Percentiles rank a stretch among this genome's conserved stretches.
These are phyloP conservation scores for Samia ricini DNA, from an alignment of 1,140 invertebrate species.

Conservation along the genomic window DNA sequence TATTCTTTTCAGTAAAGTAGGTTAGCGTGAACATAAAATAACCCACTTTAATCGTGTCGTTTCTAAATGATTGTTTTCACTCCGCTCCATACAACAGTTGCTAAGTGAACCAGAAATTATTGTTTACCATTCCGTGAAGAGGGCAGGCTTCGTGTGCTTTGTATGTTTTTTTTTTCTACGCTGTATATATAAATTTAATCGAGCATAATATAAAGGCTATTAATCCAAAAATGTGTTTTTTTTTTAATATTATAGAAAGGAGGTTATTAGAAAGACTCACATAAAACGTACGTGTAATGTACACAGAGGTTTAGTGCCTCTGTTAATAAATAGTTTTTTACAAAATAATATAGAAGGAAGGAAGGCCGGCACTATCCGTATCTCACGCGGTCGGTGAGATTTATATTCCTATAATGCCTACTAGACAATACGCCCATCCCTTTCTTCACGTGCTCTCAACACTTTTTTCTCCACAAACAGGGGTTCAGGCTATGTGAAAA, in stretches of 20 bases:
- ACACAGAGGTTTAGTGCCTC: no score
- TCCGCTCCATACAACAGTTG: slow-evolving; percentile 24
- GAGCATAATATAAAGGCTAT: slow-evolving; percentile 2
- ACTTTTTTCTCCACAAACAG: slow-evolving; percentile 18
- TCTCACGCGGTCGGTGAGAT: slow-evolving; percentile 23
- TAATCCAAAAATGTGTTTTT: not conserved
- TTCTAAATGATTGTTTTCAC: slow-evolving; percentile 15
- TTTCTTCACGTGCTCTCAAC: slow-evolving; percentile 22
- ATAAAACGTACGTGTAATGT: no score
- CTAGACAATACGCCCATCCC: slow-evolving; percentile 27
- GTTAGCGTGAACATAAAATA: not conserved
- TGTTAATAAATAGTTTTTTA: not conserved
- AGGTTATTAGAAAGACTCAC: not conserved
- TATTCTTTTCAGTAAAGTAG: not conserved
- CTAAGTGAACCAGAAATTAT: slow-evolving; percentile 31
- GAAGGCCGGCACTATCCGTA: slow-evolving; percentile 3
- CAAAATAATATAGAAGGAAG: not conserved
- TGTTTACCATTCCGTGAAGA: slow-evolving; percentile 33
- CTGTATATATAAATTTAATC: slow-evolving; percentile 14
- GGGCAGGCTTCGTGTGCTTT: slow-evolving; percentile 17
- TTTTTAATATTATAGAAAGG: not conserved
- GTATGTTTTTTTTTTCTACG: slow-evolving; percentile 9
- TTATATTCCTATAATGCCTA: slow-evolving; percentile 27
- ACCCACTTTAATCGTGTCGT: not conserved
- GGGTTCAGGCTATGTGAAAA: not conserved